phyloP scores from a whole-genome alignment of 2,888 invertebrate genomes.

The Corbicula japonica region DNA sequence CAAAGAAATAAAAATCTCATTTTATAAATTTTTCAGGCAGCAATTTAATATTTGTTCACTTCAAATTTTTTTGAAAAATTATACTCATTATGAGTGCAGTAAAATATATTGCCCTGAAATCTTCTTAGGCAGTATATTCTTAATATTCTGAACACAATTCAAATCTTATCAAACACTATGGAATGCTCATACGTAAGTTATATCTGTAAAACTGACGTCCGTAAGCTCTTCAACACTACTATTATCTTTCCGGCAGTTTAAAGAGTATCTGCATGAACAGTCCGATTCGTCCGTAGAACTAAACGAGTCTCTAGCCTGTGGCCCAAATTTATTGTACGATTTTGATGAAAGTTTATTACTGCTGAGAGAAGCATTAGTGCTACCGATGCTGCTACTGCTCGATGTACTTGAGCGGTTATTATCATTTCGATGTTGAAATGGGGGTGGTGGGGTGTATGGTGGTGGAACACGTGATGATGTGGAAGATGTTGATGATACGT shows the following conservation, averaged over 20 bases:
- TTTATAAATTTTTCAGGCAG: too few relatives aligned
- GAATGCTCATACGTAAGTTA: conserved; percentile 72
- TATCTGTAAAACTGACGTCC: conserved; percentile 70
- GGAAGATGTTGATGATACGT: conserved; percentile 16
- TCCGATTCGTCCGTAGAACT: conserved; percentile 74
- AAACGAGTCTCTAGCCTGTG: conserved; percentile 72
- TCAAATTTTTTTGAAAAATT: too few relatives aligned
- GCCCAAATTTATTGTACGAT: conserved; percentile 59
- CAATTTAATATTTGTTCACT: too few relatives aligned
- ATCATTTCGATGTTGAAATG: conserved; percentile 72
- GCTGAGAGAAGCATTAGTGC: conserved; percentile 47
- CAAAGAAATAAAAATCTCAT: too few relatives aligned
- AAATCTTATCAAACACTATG: too few relatives aligned
- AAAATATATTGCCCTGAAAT: too few relatives aligned
- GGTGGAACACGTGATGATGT: conserved; percentile 50
- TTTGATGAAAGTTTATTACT: conserved; percentile 21
- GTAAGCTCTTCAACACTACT: conserved; percentile 67
- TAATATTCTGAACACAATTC: too few relatives aligned
- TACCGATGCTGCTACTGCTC: conserved; percentile 75
- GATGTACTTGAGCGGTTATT: conserved; percentile 72
- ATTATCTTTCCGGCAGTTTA: conserved; percentile 59
- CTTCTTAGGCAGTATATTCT: too few relatives aligned
- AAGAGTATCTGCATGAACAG: conserved; percentile 67
- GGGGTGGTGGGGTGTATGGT: conserved; percentile 75
- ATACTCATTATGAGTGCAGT: too few relatives aligned